Evolutionary conservation across 2,888 invertebrate genomes (phyloP), one percentile per base, ranked within the genome.

Genomic region (Chloromyia formosa): DNA sequence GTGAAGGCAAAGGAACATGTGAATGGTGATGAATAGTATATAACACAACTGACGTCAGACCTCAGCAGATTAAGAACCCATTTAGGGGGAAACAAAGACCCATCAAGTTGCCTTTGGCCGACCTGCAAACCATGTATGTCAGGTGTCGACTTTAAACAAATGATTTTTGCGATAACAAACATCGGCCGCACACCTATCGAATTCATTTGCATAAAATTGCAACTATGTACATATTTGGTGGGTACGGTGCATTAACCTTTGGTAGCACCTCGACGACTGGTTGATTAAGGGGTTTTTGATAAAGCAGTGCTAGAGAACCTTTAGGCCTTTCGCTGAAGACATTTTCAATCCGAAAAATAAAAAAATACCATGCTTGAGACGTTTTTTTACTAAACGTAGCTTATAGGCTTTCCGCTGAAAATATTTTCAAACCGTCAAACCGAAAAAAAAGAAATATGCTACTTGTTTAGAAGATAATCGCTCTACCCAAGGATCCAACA

Each of bases 161-260:
- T 49, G 49, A 49, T 49, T 49, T 49, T n/a, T 49, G 49, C 49
- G 49, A 49, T 49, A 49, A 49, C 49, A n/a, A 49, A 49, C 49
- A 49, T 12, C 16, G 16, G 12, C 49, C 12, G 10, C 49, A 2
- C 3, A 49, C 49, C 16, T 49, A 49, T 49, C 10, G 14, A 49
- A 49, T 49, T 42, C 5, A 42, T 42, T 49, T 49, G 49, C 49
- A 49, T 49, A 49, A n/a, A 49, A 49, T 49, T 49, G 49, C 49
- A 49, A 49, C 49, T 5, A 49, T 42, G 5, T 42, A 42, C 7
- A 42, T 42, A 9, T 12, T 49, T 5, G 10, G 49, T n/a, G 3
- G 49, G 49, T 12, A 3, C 12, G 49, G 49, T 7, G 49, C 16
- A 49, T n/a, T n/a, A 49, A 35, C 49, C 14, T 12, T 49, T 49